These are phyloP conservation scores for Nesogale talazaci DNA, from an alignment of 2,113 vertebrate genomes.

Conservation along the genomic window DNA sequence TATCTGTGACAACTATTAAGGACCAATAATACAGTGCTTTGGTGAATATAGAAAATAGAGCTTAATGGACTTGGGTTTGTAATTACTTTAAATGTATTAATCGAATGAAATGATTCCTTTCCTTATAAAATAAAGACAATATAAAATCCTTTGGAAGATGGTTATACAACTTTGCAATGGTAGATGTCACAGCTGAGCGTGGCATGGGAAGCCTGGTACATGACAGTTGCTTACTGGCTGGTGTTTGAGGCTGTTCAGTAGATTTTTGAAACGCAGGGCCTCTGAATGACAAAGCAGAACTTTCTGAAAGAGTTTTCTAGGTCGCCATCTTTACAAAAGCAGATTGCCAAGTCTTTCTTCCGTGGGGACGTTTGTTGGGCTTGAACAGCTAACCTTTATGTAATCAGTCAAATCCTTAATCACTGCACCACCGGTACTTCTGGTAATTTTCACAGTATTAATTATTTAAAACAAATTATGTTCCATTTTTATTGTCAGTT, in stretches of 20 bases:
- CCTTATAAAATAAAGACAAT: neutral
- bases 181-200: neutral
- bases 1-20: neutral
- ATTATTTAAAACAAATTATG: constrained; percentile 8
- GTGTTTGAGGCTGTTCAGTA: neutral
- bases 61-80: constrained; percentile 6
- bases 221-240: neutral
- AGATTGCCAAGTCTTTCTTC: neutral
- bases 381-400: neutral
- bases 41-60: neutral
- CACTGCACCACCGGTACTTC: neutral
- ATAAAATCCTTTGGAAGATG: neutral
- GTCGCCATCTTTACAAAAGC: neutral
- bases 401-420: neutral
- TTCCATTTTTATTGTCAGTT: too few relatives aligned
- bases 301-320: neutral
- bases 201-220: neutral
- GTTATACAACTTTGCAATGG: constrained; percentile 1
- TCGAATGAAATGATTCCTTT: neutral
- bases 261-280: neutral
- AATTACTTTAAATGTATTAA: neutral
- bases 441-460: neutral
- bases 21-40: neutral
- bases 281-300: neutral
- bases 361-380: neutral